Evolutionary conservation across 2,113 vertebrate genomes (phyloP), one percentile per base, ranked within the genome.

Genomic region (Triplophysa tibetana): DNA sequence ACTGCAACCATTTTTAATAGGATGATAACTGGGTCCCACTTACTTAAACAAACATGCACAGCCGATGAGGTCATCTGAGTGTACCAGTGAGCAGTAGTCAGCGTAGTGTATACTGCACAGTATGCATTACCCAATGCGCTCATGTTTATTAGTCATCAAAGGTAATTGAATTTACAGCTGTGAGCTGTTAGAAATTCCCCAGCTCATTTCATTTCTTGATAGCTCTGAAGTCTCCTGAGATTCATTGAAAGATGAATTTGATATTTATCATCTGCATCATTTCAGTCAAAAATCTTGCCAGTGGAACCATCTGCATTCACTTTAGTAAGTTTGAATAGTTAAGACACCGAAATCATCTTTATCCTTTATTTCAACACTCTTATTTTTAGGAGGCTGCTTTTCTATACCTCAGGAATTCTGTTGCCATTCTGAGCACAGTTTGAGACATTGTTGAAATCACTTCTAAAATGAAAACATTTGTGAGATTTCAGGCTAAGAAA

Each of bases 191-290:
- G 43, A 62, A 45, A 62, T 26, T 48, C 72, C 21, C 9, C 8
- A 23, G 56, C 72, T 75, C 72, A 29, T 75, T 75, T 63, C 72
- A 63, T 75, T 45, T 23, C 58, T 29, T 62, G 72, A 75, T 75
- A 48, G 72, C 72, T 75, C 61, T 19, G 2, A 75, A 62, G 21
- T 75, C 58, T 45, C 56, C 58, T 10, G 41, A 63, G 70, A n/a
- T 60, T 29, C 19, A 41, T 41, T 41, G 38, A 29, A 41, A 73
- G 70, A 75, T 58, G n/a, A 63, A 75, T 75, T 26, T 63, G 41
- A 63, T 63, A 63, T 62, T 74, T 52, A 61, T 74, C 56, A 24
- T 75, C 48, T 48, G 54, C 41, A 75, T 75, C 24, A 75, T 75
- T 48, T 29, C 21, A 63, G 24, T 75, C 21, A 61, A 50, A 16